Evolutionary conservation across 2,797 vertebrate genomes (phyloP).

Genomic region (Pampus argenteus): DNA sequence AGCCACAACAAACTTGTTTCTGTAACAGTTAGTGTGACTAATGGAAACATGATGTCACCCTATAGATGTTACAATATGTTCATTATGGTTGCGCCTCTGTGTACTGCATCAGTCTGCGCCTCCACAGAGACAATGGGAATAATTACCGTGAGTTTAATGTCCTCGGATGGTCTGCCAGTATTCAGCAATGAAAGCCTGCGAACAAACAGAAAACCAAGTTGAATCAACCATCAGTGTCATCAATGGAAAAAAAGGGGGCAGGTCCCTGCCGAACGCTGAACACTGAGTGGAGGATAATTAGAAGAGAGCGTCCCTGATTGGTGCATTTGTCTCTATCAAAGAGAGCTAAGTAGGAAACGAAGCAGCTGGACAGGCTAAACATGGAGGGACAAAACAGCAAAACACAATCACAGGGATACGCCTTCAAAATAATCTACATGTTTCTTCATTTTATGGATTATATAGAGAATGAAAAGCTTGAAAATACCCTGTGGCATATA

Average conservation of each 20-base stretch:
- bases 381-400: slow-evolving; percentile 29
- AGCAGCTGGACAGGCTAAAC: slow-evolving; percentile 52
- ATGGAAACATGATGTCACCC: background rate
- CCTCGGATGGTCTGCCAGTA: slow-evolving; percentile 55
- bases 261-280: slow-evolving; percentile 26
- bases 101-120: background rate
- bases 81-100: background rate
- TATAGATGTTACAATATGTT: background rate
- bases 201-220: slow-evolving; percentile 46
- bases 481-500: slow-evolving; percentile 18
- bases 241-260: slow-evolving; percentile 10
- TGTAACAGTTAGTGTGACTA: background rate
- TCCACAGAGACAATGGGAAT: slow-evolving; percentile 39
- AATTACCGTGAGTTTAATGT: slow-evolving; percentile 61
- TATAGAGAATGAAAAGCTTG: background rate
- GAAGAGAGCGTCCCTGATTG: slow-evolving; percentile 44
- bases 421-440: background rate
- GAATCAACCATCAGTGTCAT: slow-evolving; percentile 42
- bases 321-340: slow-evolving; percentile 62
- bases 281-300: slow-evolving; percentile 38
- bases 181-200: slow-evolving; percentile 52
- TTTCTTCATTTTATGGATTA: background rate
- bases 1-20: background rate
- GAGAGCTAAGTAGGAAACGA: slow-evolving; percentile 30
- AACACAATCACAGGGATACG: slow-evolving; percentile 17